A percentile compares a stretch with the other conserved stretches of the same genome.
These are phyloP conservation scores for Phainopepla nitens DNA, from an alignment of 2,113 vertebrate genomes.

Conservation along the genomic window DNA sequence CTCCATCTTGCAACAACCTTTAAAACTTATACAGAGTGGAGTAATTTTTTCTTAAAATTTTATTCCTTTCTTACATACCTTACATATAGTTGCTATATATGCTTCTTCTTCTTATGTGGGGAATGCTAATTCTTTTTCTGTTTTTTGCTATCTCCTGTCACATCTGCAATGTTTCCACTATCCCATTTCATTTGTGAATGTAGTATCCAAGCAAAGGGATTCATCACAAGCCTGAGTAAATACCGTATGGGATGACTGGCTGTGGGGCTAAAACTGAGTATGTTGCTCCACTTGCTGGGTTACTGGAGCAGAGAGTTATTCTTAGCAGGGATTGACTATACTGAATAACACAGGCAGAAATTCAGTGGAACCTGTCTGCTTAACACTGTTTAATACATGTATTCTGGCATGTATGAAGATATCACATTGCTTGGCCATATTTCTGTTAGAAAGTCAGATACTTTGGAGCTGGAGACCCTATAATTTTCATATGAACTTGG, in stretches of 20 bases:
- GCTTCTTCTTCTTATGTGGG: not conserved
- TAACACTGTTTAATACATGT: not conserved
- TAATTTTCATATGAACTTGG: not conserved
- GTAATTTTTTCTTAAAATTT: not conserved
- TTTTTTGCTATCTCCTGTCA: not conserved
- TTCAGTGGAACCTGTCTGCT: not conserved
- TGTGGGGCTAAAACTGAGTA: not conserved
- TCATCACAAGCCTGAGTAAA: not conserved
- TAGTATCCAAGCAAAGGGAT: not conserved
- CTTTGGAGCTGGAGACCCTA: not conserved
- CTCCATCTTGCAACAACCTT: not conserved
- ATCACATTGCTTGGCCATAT: not conserved
- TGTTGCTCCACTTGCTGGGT: not conserved
- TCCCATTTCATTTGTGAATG: not conserved
- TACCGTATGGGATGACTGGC: not conserved
- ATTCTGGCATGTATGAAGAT: not conserved
- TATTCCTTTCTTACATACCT: not conserved
- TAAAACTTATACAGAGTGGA: not conserved
- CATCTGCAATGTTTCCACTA: not conserved
- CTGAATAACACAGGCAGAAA: not conserved
- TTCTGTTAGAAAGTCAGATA: not conserved
- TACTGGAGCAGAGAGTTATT: not conserved
- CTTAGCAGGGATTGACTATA: not conserved
- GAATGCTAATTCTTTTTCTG: not conserved
- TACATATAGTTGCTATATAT: not conserved